Evolutionary conservation across 2,888 invertebrate genomes (phyloP), one percentile per base, ranked within the genome.

Genomic region (Torymus aiolomorphi): DNA sequence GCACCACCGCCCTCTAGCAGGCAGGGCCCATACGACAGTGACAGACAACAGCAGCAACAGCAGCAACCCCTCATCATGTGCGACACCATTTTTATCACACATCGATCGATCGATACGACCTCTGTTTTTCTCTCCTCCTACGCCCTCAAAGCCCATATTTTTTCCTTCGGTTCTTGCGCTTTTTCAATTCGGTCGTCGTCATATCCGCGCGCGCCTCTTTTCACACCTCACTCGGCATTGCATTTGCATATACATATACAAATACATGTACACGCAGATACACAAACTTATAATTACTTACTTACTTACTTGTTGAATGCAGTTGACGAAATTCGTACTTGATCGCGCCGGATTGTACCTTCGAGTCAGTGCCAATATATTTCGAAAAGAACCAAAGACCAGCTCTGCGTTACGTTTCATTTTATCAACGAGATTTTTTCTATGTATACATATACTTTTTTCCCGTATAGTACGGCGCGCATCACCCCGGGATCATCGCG

Each of bases 1-100:
- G 89, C 88, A 90, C 90, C 86, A 90, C 90, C 84, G 90, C 89
- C 87, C 89, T 90, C 80, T 90, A 85, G 63, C 67, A 69, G 8
- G 42, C 54, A 59, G 67, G 71, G 54, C 57, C 62, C 56, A 56
- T 56, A 24, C 42, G 8, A 59, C 2, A 20, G 8, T 10, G 13
- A 20, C 2, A 12, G 11, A n/a, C 16, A 42, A 42, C 51, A 51
- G 2, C 59, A 16, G 10, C 69, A 24, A 31, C 14, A 16, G 5
- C 51, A 59, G 16, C 11, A 24, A 61, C 54, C 42, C 31, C 67
- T 42, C 42, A 42, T 42, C 42, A 42, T 42, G 31, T 62, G 31
- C 31, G 62, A 24, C 62, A 31, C 62, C 24, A 31, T 14, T 62
- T 14, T n/a, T 31, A n/a, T 57, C 10, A 18, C 16, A 62, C 62